Conservation (phyloP, 2,113 vertebrate species). For the Balaenoptera acutorostrata region DNA sequence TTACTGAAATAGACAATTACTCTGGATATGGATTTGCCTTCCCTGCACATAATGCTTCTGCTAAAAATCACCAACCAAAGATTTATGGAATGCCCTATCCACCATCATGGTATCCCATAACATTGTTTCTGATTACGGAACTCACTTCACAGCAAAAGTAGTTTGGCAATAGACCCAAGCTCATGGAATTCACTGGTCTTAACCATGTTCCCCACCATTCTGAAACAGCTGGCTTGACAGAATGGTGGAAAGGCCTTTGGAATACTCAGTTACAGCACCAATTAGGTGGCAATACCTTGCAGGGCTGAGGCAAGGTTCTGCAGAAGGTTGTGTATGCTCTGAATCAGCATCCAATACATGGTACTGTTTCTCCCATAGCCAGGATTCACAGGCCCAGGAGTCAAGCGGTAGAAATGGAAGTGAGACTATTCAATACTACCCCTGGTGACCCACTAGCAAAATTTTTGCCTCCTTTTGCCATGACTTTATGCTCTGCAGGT, state of each 20-base stretch:
- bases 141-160: constrained; percentile 1
- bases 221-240: neutral
- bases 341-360: neutral
- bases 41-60: neutral
- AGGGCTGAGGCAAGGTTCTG: neutral
- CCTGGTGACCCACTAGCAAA: neutral
- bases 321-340: neutral
- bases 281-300: neutral
- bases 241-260: neutral
- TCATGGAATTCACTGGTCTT: neutral
- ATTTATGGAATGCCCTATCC: neutral
- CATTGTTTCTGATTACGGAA: neutral
- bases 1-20: neutral
- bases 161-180: neutral
- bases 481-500: neutral
- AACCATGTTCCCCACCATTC: neutral
- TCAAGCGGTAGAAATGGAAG: neutral
- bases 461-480: neutral
- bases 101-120: neutral
- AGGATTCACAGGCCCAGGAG: neutral
- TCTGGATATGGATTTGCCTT: neutral
- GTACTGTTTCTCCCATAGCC: neutral
- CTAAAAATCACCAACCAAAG: neutral
- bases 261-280: neutral
- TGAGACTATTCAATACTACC: neutral